These are phyloP conservation scores for Conops quadrifasciatus DNA, from an alignment of 2,888 invertebrate genomes.

Conservation along the genomic window DNA sequence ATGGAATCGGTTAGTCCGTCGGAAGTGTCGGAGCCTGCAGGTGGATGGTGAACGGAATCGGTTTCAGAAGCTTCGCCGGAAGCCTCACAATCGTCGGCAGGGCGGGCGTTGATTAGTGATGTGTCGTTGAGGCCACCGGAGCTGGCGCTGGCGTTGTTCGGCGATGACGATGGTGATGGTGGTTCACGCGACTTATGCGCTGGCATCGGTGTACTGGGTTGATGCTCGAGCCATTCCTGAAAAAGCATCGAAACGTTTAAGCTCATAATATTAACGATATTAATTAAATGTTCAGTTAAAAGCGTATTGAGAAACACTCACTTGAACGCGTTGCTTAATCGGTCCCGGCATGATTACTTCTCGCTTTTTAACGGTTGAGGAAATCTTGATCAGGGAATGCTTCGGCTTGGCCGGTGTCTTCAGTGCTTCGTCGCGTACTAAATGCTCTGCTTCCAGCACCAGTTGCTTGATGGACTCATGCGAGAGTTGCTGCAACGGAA, in stretches of 20 bases:
- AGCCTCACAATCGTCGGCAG: slow-evolving; percentile 75
- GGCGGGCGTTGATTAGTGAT: slow-evolving; percentile 28
- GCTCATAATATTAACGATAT: too few species aligned
- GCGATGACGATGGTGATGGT: slow-evolving; percentile 17
- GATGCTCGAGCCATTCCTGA: slow-evolving; percentile 65
- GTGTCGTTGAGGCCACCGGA: slow-evolving; percentile 15
- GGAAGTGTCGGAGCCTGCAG: slow-evolving; percentile 74
- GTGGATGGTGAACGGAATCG: slow-evolving; percentile 67
- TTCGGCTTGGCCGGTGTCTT: slow-evolving; percentile 64
- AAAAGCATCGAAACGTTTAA: not conserved
- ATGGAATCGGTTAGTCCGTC: slow-evolving; percentile 82
- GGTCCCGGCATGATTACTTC: slow-evolving; percentile 62
- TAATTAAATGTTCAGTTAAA: slow-evolving; percentile 9
- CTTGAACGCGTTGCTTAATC: slow-evolving; percentile 64
- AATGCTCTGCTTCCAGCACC: slow-evolving; percentile 81
- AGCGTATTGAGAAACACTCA: slow-evolving; percentile 39
- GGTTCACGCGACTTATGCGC: slow-evolving; percentile 45
- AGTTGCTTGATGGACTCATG: slow-evolving; percentile 77
- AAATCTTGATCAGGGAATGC: slow-evolving; percentile 57
- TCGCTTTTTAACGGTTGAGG: slow-evolving; percentile 63
- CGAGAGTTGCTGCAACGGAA: slow-evolving; percentile 57
- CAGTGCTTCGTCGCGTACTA: slow-evolving; percentile 70
- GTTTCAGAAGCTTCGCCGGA: slow-evolving; percentile 83
- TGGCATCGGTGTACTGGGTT: slow-evolving; percentile 55
- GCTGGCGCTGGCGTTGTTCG: slow-evolving; percentile 2